phyloP scores from a whole-genome alignment of 2,113 vertebrate species.

The Malurus elegans region DNA sequence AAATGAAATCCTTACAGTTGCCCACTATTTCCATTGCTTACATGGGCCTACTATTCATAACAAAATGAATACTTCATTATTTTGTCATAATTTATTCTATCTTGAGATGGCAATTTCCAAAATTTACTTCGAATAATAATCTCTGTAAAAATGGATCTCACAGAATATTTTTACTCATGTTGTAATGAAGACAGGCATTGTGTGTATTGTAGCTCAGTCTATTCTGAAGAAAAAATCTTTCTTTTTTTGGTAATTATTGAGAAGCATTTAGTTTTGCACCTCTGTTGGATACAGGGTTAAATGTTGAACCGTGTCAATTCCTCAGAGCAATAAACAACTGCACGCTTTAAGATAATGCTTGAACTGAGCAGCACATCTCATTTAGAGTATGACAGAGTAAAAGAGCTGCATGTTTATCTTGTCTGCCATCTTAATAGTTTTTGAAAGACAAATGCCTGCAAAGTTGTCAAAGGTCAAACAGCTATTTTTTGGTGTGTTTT shows the following conservation, averaged over 20 bases:
- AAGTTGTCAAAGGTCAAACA: background rate
- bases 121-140: background rate
- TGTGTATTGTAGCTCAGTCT: background rate
- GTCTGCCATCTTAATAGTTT: background rate
- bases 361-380: background rate
- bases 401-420: background rate
- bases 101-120: background rate
- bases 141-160: background rate
- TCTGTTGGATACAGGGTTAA: background rate
- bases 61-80: background rate
- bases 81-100: background rate
- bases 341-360: background rate
- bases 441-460: background rate
- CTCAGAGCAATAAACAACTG: background rate
- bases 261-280: background rate
- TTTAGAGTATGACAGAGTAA: background rate
- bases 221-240: background rate
- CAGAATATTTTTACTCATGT: background rate
- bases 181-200: background rate
- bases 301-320: background rate
- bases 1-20: constrained; percentile 9
- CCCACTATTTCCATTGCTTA: background rate
- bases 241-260: background rate
- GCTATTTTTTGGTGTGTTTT: background rate
- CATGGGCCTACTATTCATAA: background rate